Conservation (phyloP, 23 tunicate genomes). For the Halocynthia aurantium region DNA sequence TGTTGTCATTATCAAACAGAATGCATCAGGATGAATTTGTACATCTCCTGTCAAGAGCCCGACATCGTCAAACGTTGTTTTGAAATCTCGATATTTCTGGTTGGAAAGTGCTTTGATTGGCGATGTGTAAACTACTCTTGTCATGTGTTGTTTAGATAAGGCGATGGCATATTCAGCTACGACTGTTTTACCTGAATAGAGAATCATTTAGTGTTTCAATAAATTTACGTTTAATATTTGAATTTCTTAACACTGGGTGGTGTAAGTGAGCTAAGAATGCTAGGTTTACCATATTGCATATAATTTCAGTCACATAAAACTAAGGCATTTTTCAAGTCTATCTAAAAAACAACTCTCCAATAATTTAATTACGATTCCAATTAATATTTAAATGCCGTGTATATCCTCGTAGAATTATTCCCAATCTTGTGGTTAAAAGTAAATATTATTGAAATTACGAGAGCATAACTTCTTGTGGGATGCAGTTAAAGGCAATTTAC, state of each 20-base stretch:
- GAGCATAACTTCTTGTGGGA: no score
- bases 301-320: no score
- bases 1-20: slow-evolving; percentile 96
- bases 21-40: slow-evolving; percentile 90
- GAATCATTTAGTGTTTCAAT: no score
- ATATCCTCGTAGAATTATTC: background rate
- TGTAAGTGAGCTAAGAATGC: no score
- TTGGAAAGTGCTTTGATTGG: slow-evolving; percentile 97
- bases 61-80: slow-evolving; percentile 81
- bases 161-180: slow-evolving; percentile 99
- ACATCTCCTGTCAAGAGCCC: slow-evolving; percentile 95
- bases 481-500: background rate
- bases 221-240: no score
- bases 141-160: slow-evolving; percentile 84
- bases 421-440: background rate
- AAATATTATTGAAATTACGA: background rate
- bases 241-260: no score
- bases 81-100: slow-evolving; percentile 98
- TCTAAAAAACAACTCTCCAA: no score
- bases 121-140: slow-evolving; percentile 90
- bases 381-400: background rate
- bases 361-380: background rate
- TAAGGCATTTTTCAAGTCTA: no score
- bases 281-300: no score
- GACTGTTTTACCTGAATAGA: slow-evolving; percentile 70